A percentile compares a stretch with the other conserved stretches of the same genome.
Evolutionary conservation across 2,888 invertebrate species (phyloP).

Genomic region (Apamea crenata): DNA sequence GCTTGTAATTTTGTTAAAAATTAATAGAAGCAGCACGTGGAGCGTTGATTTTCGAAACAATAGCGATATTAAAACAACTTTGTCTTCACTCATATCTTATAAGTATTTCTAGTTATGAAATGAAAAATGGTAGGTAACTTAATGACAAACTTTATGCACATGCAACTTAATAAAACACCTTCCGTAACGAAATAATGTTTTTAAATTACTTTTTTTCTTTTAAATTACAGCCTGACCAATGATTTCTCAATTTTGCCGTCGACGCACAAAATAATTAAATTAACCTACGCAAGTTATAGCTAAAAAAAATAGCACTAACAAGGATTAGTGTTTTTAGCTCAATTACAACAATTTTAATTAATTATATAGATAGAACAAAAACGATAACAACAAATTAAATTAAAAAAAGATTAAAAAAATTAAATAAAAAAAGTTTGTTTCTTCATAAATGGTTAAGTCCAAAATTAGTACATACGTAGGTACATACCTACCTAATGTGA

Average conservation of each 20-base stretch:
- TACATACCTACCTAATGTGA: not conserved
- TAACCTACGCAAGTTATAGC: not conserved
- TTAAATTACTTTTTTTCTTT: not conserved
- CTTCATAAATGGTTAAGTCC: not conserved
- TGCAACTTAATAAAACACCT: no score
- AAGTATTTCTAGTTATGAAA: not conserved
- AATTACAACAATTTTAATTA: not conserved
- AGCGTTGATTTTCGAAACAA: constrained; percentile 5
- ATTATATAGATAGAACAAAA: not conserved
- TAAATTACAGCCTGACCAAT: not conserved
- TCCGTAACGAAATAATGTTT: not conserved
- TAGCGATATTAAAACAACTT: not conserved
- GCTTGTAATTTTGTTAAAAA: constrained; percentile 51
- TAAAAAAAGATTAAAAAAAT: no score
- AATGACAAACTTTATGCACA: not conserved
- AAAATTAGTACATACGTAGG: not conserved
- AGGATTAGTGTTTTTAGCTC: not conserved
- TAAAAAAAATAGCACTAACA: no score
- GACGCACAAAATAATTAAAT: no score
- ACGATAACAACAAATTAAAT: not conserved
- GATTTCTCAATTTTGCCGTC: not conserved
- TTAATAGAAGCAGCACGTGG: constrained; percentile 36
- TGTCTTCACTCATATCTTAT: not conserved
- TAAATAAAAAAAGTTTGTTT: not conserved
- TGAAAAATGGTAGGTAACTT: no score